phyloP scores from a whole-genome alignment of 1,140 invertebrate species.

The Aleiodes sp. region DNA sequence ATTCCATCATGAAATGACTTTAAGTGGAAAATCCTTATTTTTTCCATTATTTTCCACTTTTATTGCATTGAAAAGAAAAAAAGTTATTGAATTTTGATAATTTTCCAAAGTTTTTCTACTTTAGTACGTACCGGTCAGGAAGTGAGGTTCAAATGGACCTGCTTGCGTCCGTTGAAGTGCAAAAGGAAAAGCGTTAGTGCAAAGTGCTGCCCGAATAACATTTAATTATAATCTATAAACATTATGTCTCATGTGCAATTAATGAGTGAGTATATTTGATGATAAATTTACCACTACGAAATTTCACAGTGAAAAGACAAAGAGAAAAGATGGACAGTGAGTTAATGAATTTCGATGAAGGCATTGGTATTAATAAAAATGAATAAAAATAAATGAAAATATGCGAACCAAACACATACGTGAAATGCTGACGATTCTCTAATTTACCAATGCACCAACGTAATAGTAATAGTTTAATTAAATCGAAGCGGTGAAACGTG shows the following conservation, averaged over 20 bases:
- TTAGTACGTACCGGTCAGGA: constrained; percentile 2
- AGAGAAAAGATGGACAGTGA: background rate
- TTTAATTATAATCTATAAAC: too few species aligned
- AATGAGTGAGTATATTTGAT: too few species aligned
- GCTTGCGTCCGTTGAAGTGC: background rate
- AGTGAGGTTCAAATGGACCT: constrained; percentile 6
- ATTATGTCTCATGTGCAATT: too few species aligned
- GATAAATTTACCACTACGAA: background rate
- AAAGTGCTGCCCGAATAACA: background rate
- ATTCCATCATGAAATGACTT: background rate
- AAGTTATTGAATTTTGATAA: too few species aligned
- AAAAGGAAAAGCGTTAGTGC: constrained; percentile 4
- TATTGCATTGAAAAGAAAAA: too few species aligned
- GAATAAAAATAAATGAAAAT: background rate
- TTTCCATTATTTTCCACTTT: too few species aligned
- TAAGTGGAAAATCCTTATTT: too few species aligned
- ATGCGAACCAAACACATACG: too few species aligned
- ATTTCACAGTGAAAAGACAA: background rate
- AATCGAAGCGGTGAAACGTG: constrained; percentile 49
- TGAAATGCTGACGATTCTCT: background rate
- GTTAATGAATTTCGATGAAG: background rate
- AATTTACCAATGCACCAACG: constrained; percentile 45
- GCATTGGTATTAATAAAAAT: background rate
- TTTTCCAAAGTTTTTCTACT: too few species aligned
- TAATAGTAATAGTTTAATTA: constrained; percentile 59